Evolutionary conservation across 2,113 vertebrate species (phyloP).

Genomic region (Gymnorhina tibicen): DNA sequence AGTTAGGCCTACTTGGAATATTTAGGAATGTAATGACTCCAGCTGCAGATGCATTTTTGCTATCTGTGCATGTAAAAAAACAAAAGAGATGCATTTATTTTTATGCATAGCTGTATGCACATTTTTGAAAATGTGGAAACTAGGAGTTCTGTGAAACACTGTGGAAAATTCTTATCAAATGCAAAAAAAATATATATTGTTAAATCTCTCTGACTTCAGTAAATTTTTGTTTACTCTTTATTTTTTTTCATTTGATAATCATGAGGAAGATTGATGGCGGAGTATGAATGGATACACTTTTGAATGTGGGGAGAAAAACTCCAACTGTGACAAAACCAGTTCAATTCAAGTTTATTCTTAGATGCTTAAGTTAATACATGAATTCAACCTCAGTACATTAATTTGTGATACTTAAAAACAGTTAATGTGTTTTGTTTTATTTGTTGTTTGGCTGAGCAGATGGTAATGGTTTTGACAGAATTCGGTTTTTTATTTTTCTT

Average conservation of each 20-base stretch:
- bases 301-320: not conserved
- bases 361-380: not conserved
- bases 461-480: constrained; percentile 70
- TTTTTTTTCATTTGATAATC: not conserved
- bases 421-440: constrained; percentile 60
- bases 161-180: not conserved
- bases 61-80: not conserved
- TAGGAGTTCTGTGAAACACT: not conserved
- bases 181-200: not conserved
- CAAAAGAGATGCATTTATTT: not conserved
- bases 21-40: not conserved
- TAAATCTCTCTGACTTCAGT: not conserved
- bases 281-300: not conserved
- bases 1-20: not conserved
- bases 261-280: not conserved
- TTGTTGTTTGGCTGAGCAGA: constrained; percentile 70
- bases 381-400: constrained; percentile 6
- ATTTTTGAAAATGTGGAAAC: not conserved
- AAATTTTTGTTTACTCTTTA: not conserved
- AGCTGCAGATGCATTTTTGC: not conserved
- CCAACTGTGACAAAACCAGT: not conserved
- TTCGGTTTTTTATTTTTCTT: constrained; percentile 52
- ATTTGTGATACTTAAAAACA: constrained; percentile 55
- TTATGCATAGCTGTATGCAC: not conserved
- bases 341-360: not conserved